Conservation (phyloP, 2,113 vertebrate genomes). For the Clarias macrocephalus region DNA sequence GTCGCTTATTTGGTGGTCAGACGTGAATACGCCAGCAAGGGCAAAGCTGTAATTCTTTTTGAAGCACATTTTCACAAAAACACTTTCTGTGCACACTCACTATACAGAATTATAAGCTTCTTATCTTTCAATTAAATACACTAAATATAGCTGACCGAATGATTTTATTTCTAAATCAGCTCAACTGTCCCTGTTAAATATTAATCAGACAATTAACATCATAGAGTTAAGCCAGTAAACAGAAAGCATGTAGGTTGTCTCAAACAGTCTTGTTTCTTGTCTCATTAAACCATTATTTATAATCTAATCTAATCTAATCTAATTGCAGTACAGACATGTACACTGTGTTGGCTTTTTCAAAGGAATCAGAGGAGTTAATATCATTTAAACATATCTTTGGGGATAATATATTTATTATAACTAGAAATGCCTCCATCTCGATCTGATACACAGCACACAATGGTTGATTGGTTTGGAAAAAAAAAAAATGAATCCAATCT, state of each 20-base stretch:
- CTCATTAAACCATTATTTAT: background rate
- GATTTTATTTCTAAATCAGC: background rate
- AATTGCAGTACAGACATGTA: background rate
- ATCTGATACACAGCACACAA: background rate
- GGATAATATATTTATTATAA: conserved; percentile 5
- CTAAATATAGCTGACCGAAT: background rate
- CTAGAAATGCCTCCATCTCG: background rate
- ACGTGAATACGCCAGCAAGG: background rate
- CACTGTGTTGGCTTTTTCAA: background rate
- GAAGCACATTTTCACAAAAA: background rate
- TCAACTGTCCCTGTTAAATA: background rate
- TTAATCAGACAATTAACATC: background rate
- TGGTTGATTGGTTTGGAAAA: no score
- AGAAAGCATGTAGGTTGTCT: background rate
- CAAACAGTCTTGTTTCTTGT: background rate
- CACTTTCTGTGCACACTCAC: background rate
- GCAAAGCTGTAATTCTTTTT: background rate
- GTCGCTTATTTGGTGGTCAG: background rate
- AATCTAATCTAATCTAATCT: background rate
- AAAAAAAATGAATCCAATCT: background rate
- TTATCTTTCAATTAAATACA: background rate
- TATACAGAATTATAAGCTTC: background rate
- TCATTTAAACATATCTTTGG: background rate
- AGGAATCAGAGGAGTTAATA: background rate
- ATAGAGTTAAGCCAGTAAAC: background rate